Evolutionary conservation across 2,113 vertebrate species (phyloP).

Genomic region (Cyanistes caeruleus): DNA sequence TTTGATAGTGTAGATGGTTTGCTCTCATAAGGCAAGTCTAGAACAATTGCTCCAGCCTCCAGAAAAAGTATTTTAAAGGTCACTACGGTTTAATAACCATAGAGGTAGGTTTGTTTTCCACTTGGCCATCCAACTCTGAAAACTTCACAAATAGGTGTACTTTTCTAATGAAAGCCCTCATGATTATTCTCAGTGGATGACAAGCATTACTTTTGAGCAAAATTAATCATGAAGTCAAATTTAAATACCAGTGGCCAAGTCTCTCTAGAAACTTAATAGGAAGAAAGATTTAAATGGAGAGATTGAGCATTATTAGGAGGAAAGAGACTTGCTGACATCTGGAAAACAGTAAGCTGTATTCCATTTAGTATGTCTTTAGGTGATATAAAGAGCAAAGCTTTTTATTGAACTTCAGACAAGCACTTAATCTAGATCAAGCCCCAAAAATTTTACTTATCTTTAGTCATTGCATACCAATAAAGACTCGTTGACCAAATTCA

Average conservation of each 20-base stretch:
- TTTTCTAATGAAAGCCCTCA: neutral
- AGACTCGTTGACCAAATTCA: conserved; percentile 80
- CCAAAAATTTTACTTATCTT: conserved; percentile 1
- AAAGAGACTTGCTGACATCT: neutral
- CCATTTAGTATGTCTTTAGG: neutral
- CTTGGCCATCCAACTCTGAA: neutral
- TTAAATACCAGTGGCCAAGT: neutral
- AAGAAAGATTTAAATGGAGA: neutral
- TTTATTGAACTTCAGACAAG: neutral
- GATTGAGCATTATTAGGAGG: neutral
- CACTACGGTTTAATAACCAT: neutral
- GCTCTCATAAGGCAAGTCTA: neutral
- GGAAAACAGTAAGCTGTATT: neutral
- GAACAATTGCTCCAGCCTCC: neutral
- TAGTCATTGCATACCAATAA: conserved; percentile 80
- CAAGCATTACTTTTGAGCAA: neutral
- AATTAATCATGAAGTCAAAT: neutral
- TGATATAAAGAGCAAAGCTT: neutral
- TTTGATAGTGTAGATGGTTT: neutral
- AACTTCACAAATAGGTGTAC: neutral
- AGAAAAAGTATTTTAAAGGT: neutral
- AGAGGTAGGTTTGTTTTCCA: neutral
- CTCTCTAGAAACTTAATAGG: neutral
- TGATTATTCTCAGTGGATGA: neutral
- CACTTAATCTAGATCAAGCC: neutral